phyloP scores from a whole-genome alignment of 1,140 invertebrate genomes.

The Cyphomyrmex costatus region DNA sequence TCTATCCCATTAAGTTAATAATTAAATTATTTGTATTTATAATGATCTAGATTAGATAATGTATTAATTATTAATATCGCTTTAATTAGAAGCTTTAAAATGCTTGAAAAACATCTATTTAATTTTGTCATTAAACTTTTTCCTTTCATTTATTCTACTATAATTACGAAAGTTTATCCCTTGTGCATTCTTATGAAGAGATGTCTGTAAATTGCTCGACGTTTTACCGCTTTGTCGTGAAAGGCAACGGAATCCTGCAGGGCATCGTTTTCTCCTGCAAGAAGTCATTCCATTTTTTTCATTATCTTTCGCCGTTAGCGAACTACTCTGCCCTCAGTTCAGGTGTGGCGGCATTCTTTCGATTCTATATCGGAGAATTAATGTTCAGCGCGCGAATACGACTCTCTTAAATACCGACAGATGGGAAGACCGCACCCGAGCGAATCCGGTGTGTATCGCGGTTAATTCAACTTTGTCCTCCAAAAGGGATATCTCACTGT shows the following conservation, averaged over 20 bases:
- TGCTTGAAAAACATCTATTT: not conserved
- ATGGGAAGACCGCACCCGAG: not conserved
- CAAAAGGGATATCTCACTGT: conserved; percentile 11
- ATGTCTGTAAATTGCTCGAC: not conserved
- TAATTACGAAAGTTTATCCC: not conserved
- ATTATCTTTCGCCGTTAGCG: conserved; percentile 42
- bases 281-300: conserved; percentile 53
- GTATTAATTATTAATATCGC: not conserved
- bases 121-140: not conserved
- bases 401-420: conserved; percentile 50
- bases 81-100: not conserved
- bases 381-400: conserved; percentile 48
- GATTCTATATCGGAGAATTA: conserved; percentile 52
- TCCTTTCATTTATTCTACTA: not conserved
- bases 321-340: not conserved
- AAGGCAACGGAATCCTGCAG: not conserved
- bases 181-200: not conserved
- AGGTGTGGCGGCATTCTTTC: conserved; percentile 38
- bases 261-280: not conserved
- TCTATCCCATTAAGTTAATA: no score
- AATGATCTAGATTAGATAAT: no score
- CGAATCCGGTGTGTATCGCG: conserved; percentile 17
- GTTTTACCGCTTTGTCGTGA: not conserved
- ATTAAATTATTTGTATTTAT: no score
- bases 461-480: conserved; percentile 59